Evolutionary conservation across 2,797 vertebrate species (phyloP).

Genomic region (Oreochromis grahami): DNA sequence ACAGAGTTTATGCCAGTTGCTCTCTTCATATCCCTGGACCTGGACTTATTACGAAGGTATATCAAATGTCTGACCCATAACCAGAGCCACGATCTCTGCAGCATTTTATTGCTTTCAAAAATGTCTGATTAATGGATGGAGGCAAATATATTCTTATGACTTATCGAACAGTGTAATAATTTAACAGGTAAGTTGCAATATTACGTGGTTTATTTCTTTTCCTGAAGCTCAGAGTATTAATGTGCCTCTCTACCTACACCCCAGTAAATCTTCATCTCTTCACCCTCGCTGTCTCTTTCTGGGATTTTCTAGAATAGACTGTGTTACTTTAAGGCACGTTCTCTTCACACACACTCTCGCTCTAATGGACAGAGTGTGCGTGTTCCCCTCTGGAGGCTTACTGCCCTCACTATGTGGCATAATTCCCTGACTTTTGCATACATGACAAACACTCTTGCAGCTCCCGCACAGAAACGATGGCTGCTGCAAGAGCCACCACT

Average conservation of each 20-base stretch:
- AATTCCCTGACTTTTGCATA: slow-evolving; percentile 29
- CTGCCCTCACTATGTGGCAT: slow-evolving; percentile 1
- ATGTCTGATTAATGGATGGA: neutral
- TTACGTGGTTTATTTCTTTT: neutral
- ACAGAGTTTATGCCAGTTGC: neutral
- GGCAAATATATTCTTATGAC: neutral
- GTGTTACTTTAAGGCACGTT: neutral
- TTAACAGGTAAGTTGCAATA: slow-evolving; percentile 58
- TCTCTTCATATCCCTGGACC: neutral
- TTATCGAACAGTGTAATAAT: neutral
- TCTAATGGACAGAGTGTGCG: slow-evolving; percentile 29
- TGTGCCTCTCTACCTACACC: neutral
- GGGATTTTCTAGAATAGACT: slow-evolving; percentile 13
- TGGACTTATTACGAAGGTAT: neutral
- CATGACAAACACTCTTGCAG: slow-evolving; percentile 20
- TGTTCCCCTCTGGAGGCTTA: slow-evolving; percentile 7
- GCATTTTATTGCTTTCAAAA: neutral
- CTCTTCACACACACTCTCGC: neutral
- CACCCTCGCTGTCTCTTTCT: neutral
- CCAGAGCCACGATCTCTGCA: neutral
- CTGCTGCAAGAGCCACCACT: slow-evolving; percentile 21
- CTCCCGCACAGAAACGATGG: slow-evolving; percentile 10
- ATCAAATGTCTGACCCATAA: neutral
- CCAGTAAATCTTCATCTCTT: slow-evolving; percentile 19
- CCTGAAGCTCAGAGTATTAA: neutral